phyloP scores from a whole-genome alignment of 2,797 vertebrate species.

The Caiman crocodilus region DNA sequence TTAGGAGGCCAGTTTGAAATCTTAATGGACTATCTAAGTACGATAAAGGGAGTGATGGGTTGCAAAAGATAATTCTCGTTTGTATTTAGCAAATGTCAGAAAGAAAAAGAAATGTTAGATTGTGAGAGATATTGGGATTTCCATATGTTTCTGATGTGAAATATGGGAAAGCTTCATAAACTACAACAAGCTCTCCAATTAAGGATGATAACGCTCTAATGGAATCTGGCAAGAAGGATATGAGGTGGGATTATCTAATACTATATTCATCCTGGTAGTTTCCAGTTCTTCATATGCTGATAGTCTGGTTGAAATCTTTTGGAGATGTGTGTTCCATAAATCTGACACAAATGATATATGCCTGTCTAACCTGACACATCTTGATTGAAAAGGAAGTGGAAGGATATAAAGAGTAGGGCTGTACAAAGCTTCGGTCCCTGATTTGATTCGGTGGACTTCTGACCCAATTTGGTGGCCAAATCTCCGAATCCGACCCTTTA shows the following conservation, averaged over 20 bases:
- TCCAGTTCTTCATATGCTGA: conserved; percentile 24
- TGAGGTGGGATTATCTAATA: conserved; percentile 22
- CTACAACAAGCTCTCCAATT: neutral
- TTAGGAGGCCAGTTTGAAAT: conserved; percentile 10
- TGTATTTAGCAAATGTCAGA: conserved; percentile 34
- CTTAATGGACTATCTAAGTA: no score
- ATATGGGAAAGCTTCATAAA: neutral
- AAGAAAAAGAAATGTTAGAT: conserved; percentile 22
- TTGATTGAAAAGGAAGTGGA: conserved; percentile 39
- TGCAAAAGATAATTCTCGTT: conserved; percentile 9
- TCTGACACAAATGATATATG: conserved; percentile 21
- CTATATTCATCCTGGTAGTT: neutral
- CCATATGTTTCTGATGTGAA: neutral
- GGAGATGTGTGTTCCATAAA: fast-evolving
- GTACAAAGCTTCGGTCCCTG: no score
- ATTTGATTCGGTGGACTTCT: no score
- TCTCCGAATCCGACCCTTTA: no score
- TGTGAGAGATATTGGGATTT: neutral
- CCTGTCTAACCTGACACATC: conserved; percentile 40
- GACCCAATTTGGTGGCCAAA: no score
- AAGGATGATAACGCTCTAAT: conserved; percentile 20
- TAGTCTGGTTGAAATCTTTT: conserved; percentile 37
- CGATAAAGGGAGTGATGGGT: conserved; percentile 22
- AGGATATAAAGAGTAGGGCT: neutral
- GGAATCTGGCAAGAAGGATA: neutral